Evolutionary conservation across 2,797 vertebrate genomes (phyloP).

Genomic region (Chiroxiphia lanceolata): DNA sequence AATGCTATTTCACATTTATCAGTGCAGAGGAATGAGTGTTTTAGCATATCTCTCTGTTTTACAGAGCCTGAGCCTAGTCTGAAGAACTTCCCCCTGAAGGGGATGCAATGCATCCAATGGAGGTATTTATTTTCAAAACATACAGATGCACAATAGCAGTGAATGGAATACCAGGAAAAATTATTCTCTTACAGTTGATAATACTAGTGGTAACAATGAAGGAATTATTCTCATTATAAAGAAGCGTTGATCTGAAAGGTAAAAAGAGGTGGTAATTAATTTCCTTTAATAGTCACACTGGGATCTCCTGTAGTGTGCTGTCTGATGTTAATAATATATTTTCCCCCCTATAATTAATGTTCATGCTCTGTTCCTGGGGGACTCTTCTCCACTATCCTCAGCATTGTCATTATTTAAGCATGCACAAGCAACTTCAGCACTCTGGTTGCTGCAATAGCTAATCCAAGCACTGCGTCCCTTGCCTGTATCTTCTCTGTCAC

Average conservation of each 20-base stretch:
- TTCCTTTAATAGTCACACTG: conserved; percentile 76
- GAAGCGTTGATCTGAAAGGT: conserved; percentile 68
- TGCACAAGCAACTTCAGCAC: conserved; percentile 44
- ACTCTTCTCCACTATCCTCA: conserved; percentile 34
- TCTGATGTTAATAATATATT: conserved; percentile 71
- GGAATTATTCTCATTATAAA: conserved; percentile 65
- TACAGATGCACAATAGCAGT: background rate
- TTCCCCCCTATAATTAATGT: conserved; percentile 76
- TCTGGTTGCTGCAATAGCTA: background rate
- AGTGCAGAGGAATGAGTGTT: background rate
- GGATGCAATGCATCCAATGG: background rate
- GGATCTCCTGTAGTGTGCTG: conserved; percentile 71
- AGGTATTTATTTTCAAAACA: conserved; percentile 16
- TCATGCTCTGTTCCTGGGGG: conserved; percentile 60
- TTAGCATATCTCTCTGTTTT: background rate
- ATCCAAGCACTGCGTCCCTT: background rate
- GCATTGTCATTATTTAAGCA: conserved; percentile 41
- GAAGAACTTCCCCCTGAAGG: background rate
- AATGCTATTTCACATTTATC: background rate
- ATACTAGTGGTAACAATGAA: conserved; percentile 28
- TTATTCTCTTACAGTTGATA: conserved; percentile 29
- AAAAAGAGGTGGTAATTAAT: conserved; percentile 76
- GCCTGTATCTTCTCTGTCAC: background rate
- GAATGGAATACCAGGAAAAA: background rate
- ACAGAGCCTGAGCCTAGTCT: background rate